Percentiles rank a stretch among this genome's conserved stretches.
These are phyloP conservation scores for Lasioglossum villosulum DNA, from an alignment of 2,888 invertebrate genomes.

Conservation along the genomic window DNA sequence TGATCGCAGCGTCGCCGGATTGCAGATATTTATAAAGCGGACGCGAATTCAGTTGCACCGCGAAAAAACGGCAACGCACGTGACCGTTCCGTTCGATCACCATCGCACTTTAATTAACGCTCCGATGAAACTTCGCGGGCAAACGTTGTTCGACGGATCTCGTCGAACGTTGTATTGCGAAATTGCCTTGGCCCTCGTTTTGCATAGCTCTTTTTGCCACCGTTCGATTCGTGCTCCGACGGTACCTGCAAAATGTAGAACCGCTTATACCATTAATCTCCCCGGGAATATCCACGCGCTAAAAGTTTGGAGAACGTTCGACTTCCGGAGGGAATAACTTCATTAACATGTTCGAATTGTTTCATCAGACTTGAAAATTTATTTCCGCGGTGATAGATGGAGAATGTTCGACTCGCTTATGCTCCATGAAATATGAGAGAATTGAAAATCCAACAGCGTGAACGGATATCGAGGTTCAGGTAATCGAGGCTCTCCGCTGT, in stretches of 20 bases:
- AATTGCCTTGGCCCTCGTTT: slow-evolving; percentile 1
- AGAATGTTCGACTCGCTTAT: neutral
- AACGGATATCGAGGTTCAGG: neutral
- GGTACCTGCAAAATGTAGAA: neutral
- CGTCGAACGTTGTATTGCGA: neutral
- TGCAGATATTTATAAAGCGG: slow-evolving; percentile 6
- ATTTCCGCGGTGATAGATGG: neutral
- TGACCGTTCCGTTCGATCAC: neutral
- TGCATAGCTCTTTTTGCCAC: neutral
- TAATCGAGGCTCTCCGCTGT: no score
- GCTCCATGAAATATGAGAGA: neutral
- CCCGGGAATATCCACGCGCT: neutral
- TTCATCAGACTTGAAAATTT: neutral
- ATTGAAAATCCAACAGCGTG: neutral
- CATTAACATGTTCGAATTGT: neutral
- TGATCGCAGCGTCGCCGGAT: neutral
- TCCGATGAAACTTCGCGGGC: neutral
- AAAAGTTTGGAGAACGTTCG: neutral
- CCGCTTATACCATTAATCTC: neutral
- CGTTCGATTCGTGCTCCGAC: neutral
- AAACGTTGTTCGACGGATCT: neutral
- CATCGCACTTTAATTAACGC: neutral
- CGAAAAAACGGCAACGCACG: neutral
- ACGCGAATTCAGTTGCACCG: neutral
- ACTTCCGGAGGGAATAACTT: neutral